Evolutionary conservation across 2,888 invertebrate genomes (phyloP), one percentile per base, ranked within the genome.

Genomic region (Globia sparganii): DNA sequence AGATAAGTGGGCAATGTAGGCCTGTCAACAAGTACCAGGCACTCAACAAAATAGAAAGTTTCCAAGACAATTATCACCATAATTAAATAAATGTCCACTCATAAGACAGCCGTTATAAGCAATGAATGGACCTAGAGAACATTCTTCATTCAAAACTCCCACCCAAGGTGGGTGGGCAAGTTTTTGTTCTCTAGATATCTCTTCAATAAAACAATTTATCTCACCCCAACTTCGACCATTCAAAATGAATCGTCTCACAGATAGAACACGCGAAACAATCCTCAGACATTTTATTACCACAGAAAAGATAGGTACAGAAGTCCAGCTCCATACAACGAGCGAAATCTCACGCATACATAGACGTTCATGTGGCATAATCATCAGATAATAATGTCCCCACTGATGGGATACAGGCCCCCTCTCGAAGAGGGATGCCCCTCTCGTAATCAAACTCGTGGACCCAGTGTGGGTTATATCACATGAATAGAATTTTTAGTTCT

Each of bases 181-280:
- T n/a, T n/a, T n/a, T n/a, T n/a, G n/a, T n/a, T n/a, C n/a, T n/a
- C n/a, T n/a, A n/a, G n/a, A n/a, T n/a, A n/a, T n/a, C n/a, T n/a
- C 18, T 25, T 13, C 66, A 66, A 67, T 53, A 37, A 66, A 49
- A 71, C 43, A 70, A 43, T 69, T 53, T 46, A 70, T 21, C 34
- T 66, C 56, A 43, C 11, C 43, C 34, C n/a, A 28, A 62, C 80
- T 64, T 68, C 13, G 28, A 61, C 40, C n/a, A 56, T 65, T 77
- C 46, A 62, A 73, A 40, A 75, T 83, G 9, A 78, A 71, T 75
- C 62, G 43, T 58, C 65, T 78, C n/a, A 62, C 43, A 77, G 61
- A 70, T 64, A 34, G 61, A 74, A 70, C 72, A 76, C 67, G 64
- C 53, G 59, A 76, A 78, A 74, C 64, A 77, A 79, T 77, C 53